A percentile compares a stretch with the other conserved stretches of the same genome.
phyloP scores from a whole-genome alignment of 2,797 vertebrate species.

The Scyliorhinus canicula region DNA sequence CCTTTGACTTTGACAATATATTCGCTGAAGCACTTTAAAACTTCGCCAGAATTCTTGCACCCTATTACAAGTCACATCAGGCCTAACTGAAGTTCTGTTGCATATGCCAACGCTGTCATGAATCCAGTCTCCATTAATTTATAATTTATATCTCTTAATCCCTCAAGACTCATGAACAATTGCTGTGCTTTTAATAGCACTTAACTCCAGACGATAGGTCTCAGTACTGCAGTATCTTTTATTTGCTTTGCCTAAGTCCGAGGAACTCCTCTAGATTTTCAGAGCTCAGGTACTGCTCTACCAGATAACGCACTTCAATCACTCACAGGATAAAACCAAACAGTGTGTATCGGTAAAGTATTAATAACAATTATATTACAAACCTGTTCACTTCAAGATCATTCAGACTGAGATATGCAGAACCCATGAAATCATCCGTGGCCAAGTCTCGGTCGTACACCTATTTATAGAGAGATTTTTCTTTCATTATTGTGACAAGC shows the following conservation, averaged over 20 bases:
- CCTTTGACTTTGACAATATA: not conserved
- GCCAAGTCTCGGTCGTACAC: slow-evolving; percentile 89
- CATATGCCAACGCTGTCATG: not conserved
- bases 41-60: not conserved
- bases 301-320: not conserved
- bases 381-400: slow-evolving; percentile 83
- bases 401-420: slow-evolving; percentile 60
- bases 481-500: too few relatives aligned
- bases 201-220: slow-evolving; percentile 1
- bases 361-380: not conserved
- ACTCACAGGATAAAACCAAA: not conserved
- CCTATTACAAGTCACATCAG: not conserved
- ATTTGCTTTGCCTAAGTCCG: slow-evolving; percentile 9
- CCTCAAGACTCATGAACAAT: slow-evolving; percentile 24
- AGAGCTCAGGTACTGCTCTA: not conserved
- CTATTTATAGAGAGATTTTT: slow-evolving; percentile 49
- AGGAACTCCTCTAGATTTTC: not conserved
- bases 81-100: not conserved
- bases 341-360: not conserved
- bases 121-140: slow-evolving; percentile 31
- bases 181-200: slow-evolving; percentile 26
- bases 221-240: slow-evolving; percentile 11
- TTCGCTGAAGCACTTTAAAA: not conserved
- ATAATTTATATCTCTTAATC: slow-evolving; percentile 27
- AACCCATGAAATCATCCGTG: slow-evolving; percentile 88